Evolutionary conservation across 2,888 invertebrate species (phyloP), one percentile per base, ranked within the genome.

Genomic region (Calameuta pallipes): DNA sequence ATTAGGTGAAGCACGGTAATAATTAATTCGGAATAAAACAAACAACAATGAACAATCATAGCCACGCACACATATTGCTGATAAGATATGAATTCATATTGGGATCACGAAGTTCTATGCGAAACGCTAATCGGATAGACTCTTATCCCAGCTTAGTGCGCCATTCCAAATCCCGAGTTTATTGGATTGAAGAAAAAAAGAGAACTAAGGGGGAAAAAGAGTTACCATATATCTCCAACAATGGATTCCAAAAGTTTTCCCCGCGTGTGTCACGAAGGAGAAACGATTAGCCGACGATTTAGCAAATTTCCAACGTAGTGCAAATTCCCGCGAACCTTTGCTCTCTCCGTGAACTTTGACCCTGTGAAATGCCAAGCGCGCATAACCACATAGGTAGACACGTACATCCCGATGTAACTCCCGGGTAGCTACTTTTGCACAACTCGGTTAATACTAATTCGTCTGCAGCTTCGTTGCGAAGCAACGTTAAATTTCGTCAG

Each of bases 361-460:
- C 56, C 56, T 56, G 56, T 56, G 56, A 56, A 56, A 23, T 9
- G 1, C 23, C 56, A 56, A 56, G 56, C 56, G 56, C 23, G 9
- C 23, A 56, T 56, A 56, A 56, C 56, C 56, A 56, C 56, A 15
- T 23, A 56, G 56, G 23, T 56, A 56, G 56, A 56, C 23, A 56
- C 23, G 56, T 56, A 56, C 56, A 2, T 56, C 56, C 23, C 23
- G 56, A 56, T 36, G 74, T 74, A 74, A 69, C 78, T 73, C 77
- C 80, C 56, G 23, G 23, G 23, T 56, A 23, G 56, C 56, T 83
- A 78, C 83, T 80, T 86, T 82, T 81, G 83, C 83, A 82, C 84
- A 86, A 84, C 83, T 82, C 79, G 80, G 82, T 85, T 84, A 83
- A 84, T 82, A 83, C 80, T 83, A 84, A 84, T 85, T 56, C 9